phyloP scores from a whole-genome alignment of 2,797 vertebrate species.

The Ambastaia sidthimunki region DNA sequence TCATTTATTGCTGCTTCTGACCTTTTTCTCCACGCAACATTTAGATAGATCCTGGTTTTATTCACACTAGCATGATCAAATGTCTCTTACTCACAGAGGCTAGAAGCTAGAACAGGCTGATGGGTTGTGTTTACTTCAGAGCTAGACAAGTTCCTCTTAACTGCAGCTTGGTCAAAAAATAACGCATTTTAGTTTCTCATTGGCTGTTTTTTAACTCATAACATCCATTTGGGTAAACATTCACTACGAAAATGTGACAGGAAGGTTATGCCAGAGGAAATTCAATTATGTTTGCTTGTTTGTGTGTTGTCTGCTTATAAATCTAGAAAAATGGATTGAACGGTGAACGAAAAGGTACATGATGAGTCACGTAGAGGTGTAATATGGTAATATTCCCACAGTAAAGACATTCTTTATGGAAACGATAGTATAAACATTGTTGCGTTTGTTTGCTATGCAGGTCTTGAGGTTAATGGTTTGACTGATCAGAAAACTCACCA shows the following conservation, averaged over 20 bases:
- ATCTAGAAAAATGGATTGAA: slow-evolving; percentile 4
- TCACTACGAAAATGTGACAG: neutral
- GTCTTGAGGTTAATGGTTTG: slow-evolving; percentile 5
- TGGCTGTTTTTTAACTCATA: slow-evolving; percentile 8
- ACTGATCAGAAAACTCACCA: neutral
- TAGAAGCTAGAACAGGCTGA: slow-evolving; percentile 5
- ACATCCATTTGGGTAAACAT: slow-evolving; percentile 4
- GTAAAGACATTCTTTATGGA: too few relatives aligned
- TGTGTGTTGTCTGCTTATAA: neutral
- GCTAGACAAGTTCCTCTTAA: neutral
- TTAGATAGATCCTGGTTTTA: slow-evolving; percentile 28
- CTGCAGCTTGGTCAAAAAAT: slow-evolving; percentile 13
- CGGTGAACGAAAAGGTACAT: neutral
- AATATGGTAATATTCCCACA: neutral
- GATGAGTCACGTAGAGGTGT: neutral
- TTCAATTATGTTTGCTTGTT: slow-evolving; percentile 27
- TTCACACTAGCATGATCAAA: slow-evolving; percentile 25
- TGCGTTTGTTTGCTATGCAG: slow-evolving; percentile 15
- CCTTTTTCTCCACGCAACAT: slow-evolving; percentile 21
- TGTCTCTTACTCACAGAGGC: slow-evolving; percentile 22
- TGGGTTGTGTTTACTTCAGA: slow-evolving; percentile 18
- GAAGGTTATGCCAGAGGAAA: slow-evolving; percentile 2
- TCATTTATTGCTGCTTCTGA: slow-evolving; percentile 33
- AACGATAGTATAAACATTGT: neutral
- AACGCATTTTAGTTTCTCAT: neutral